Base-by-base conservation (phyloP, 2,888 invertebrate species). In the Thereva unica region DNA sequence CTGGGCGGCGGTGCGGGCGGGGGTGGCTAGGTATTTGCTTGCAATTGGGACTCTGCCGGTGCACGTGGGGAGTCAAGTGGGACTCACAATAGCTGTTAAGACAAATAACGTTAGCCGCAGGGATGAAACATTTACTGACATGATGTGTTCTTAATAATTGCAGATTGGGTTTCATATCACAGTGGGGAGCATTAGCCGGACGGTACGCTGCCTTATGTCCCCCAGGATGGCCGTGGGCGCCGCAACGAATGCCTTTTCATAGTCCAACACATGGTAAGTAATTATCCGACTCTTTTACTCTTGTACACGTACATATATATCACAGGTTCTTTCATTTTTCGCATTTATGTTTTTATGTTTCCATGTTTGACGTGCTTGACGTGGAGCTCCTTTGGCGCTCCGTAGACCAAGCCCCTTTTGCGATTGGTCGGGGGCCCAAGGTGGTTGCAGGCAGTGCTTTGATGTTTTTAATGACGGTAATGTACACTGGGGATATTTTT, bases 161-260 rank as follows among this genome's bases (percentile, higher is more conserved):
- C 85, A 92, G 92, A 81, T 83, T 92, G 82, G 92, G 92, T 50
- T 84, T 92, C 72, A 92, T 92, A 80, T 89, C 91, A 7, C 91
- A 91, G 76, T 90, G 92, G 85, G 90, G 90, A 66, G 91, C 91
- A 0, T 80, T 91, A 67, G 91, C 91, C 0, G 90, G 87, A 40
- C 83, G 88, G 75, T 90, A 90, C 75, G 89, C 89, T 0, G 89
- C 89, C 1, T 80, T 90, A 50, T 87, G 87, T 54, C 90, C 90
- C 3, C 80, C 84, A 61, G 82, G 79, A 70, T 85, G 86, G 70
- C 90, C 90, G 0, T 90, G 90, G 90, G 79, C 80, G 64, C 78
- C 81, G 38, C 81, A 81, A 74, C 77, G 81, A 70, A 78, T 82
- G 78, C 79, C 81, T 66, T 80, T 82, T 71, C 82, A 82, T 54